These are phyloP conservation scores for Aegotheles bennettii DNA, from an alignment of 2,113 vertebrate species.

Conservation along the genomic window DNA sequence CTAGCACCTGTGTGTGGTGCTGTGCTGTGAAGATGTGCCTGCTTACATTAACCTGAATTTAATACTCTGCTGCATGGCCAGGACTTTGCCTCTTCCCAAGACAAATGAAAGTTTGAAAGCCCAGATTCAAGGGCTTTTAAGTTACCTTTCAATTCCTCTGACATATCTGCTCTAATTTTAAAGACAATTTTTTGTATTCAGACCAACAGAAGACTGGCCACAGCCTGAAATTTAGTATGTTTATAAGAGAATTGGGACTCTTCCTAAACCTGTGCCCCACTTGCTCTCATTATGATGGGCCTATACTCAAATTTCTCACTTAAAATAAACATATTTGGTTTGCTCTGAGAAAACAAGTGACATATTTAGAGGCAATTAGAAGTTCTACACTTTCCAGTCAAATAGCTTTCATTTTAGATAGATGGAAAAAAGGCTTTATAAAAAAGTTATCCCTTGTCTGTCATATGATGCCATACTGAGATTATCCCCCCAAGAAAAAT, in stretches of 20 bases:
- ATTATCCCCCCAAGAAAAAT: background rate
- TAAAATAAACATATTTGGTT: background rate
- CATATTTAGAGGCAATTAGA: background rate
- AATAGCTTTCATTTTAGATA: background rate
- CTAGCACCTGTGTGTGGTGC: too few species aligned
- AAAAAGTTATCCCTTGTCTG: background rate
- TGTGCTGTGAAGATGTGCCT: background rate
- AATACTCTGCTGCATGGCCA: background rate
- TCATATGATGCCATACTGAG: background rate
- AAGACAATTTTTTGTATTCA: background rate
- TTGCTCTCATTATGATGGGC: background rate
- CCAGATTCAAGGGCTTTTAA: background rate
- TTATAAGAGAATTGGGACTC: background rate
- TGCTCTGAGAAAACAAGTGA: background rate
- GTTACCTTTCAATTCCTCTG: background rate
- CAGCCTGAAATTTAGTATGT: background rate
- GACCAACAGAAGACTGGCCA: background rate
- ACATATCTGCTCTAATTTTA: background rate
- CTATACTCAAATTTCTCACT: background rate
- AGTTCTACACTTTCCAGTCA: background rate
- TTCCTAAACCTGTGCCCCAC: background rate
- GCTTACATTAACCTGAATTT: background rate
- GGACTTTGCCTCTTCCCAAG: background rate
- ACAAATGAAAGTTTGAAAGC: background rate
- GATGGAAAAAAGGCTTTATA: background rate